Evolutionary conservation across 2,888 invertebrate genomes (phyloP).

Genomic region (Chouioia cunea): DNA sequence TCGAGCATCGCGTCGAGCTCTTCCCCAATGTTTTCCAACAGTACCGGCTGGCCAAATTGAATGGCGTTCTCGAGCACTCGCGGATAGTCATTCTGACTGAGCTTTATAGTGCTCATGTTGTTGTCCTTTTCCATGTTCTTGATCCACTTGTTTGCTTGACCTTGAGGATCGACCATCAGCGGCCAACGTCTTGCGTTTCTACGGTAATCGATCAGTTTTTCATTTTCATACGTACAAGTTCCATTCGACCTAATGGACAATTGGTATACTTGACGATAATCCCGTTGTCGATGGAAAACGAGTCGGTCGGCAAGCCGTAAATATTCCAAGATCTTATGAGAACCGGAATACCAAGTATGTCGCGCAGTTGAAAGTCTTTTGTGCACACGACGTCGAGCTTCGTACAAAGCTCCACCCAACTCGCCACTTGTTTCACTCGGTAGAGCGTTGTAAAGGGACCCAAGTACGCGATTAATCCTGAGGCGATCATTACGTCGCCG

Average conservation of each 20-base stretch:
- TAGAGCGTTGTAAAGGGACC: constrained; percentile 88
- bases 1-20: constrained; percentile 93
- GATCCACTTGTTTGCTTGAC: constrained; percentile 94
- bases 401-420: constrained; percentile 82
- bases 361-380: constrained; percentile 81
- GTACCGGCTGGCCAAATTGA: constrained; percentile 87
- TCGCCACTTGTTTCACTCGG: constrained; percentile 77
- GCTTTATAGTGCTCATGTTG: constrained; percentile 82
- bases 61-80: constrained; percentile 87
- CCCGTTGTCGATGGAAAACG: constrained; percentile 91
- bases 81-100: constrained; percentile 86
- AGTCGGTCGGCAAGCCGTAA: constrained; percentile 88
- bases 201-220: too few relatives aligned
- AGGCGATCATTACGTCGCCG: constrained; percentile 87
- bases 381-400: constrained; percentile 83
- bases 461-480: constrained; percentile 91
- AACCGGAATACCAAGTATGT: constrained; percentile 87
- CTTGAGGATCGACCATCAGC: constrained; percentile 95
- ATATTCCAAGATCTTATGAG: constrained; percentile 93
- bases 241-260: too few relatives aligned
- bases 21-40: constrained; percentile 92
- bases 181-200: constrained; percentile 93
- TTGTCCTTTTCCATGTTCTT: constrained; percentile 92
- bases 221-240: too few relatives aligned
- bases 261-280: constrained; percentile 92